These are phyloP conservation scores for Limenitis camilla DNA, from an alignment of 2,888 invertebrate genomes.

Conservation along the genomic window DNA sequence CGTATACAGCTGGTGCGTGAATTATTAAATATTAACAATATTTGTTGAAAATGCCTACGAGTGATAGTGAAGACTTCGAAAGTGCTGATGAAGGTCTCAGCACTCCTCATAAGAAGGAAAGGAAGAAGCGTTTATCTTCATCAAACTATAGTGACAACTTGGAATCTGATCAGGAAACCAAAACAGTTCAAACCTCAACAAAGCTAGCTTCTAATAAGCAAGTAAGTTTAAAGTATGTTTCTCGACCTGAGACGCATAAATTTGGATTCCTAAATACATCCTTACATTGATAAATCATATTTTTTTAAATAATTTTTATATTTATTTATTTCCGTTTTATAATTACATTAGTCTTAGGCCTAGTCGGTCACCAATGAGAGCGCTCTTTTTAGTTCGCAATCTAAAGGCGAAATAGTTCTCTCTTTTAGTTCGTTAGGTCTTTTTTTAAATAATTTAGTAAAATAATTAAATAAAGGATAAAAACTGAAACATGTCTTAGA, in stretches of 20 bases:
- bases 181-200: slow-evolving; percentile 18
- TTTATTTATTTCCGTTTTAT: not conserved
- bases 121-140: slow-evolving; percentile 54
- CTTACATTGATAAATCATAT: too few relatives aligned
- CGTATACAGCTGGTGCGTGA: slow-evolving; percentile 1
- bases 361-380: too few relatives aligned
- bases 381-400: too few relatives aligned
- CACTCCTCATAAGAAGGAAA: slow-evolving; percentile 46
- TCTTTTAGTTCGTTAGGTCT: too few relatives aligned
- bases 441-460: too few relatives aligned
- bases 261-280: too few relatives aligned
- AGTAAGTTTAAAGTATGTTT: slow-evolving; percentile 4
- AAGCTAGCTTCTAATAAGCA: slow-evolving; percentile 1
- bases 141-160: slow-evolving; percentile 59
- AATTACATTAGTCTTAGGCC: too few relatives aligned
- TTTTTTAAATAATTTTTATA: too few relatives aligned
- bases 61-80: slow-evolving; percentile 84
- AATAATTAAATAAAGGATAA: too few relatives aligned
- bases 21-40: slow-evolving; percentile 2
- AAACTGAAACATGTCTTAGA: too few relatives aligned
- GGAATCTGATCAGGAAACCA: slow-evolving; percentile 41
- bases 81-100: slow-evolving; percentile 82
- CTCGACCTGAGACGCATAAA: too few relatives aligned
- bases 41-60: slow-evolving; percentile 75
- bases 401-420: too few relatives aligned